A percentile compares a stretch with the other conserved stretches of the same genome.
phyloP scores from a whole-genome alignment of 2,113 vertebrate genomes.

The Epinephelus fuscoguttatus region DNA sequence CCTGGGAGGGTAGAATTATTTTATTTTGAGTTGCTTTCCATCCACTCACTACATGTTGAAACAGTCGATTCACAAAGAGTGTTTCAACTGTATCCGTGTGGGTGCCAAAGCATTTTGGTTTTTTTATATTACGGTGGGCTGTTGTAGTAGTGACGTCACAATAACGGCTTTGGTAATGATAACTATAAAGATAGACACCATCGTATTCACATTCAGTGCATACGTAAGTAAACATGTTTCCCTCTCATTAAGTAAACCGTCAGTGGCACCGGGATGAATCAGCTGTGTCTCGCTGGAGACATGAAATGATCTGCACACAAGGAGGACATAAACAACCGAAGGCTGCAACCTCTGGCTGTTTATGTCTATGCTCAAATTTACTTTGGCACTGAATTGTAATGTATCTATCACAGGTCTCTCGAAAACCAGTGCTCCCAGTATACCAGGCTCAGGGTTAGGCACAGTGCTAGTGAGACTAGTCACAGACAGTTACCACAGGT shows the following conservation, averaged over 20 bases:
- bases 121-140: constrained; percentile 84
- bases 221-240: constrained; percentile 84
- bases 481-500: constrained; percentile 51
- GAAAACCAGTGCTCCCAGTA: constrained; percentile 57
- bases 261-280: constrained; percentile 62
- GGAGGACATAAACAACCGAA: constrained; percentile 58
- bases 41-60: constrained; percentile 88
- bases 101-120: constrained; percentile 87
- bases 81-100: constrained; percentile 89
- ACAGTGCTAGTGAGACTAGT: constrained; percentile 35
- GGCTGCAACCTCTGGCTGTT: constrained; percentile 59
- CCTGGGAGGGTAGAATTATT: constrained; percentile 86
- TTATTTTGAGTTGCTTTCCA: constrained; percentile 86
- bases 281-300: constrained; percentile 47
- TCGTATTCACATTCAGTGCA: constrained; percentile 78
- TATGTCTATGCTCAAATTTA: constrained; percentile 45
- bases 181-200: constrained; percentile 68
- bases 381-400: constrained; percentile 37
- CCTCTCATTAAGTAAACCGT: constrained; percentile 80
- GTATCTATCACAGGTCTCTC: constrained; percentile 56
- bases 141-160: constrained; percentile 89
- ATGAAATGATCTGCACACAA: constrained; percentile 59
- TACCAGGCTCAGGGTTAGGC: constrained; percentile 32
- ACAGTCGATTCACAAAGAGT: constrained; percentile 86
- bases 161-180: constrained; percentile 87